phyloP scores from a whole-genome alignment of 2,113 vertebrate species.

The Rhinogobius similis region DNA sequence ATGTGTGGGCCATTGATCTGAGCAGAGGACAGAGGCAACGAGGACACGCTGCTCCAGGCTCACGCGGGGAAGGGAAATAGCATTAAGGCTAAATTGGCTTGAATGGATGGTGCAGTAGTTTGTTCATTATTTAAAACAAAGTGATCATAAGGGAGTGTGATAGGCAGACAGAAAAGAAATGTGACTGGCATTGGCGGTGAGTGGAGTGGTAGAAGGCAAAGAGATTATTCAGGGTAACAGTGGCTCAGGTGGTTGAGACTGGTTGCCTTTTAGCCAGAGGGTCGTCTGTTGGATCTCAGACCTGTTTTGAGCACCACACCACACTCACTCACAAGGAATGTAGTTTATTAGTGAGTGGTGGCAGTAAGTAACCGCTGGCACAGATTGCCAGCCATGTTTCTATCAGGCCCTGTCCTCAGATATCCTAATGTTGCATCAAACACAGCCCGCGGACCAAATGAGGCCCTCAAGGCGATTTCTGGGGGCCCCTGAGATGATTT shows the following conservation, averaged over 20 bases:
- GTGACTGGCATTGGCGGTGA: background rate
- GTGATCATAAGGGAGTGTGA: background rate
- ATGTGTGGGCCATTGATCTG: constrained; percentile 46
- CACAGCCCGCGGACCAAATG: too few species aligned
- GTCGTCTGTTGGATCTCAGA: background rate
- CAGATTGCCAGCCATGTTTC: too few species aligned
- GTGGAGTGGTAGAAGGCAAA: background rate
- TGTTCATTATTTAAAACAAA: constrained; percentile 9
- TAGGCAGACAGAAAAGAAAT: background rate
- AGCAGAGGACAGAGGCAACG: constrained; percentile 44
- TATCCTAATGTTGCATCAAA: too few species aligned
- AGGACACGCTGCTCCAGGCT: constrained; percentile 45
- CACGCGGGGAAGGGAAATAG: constrained; percentile 17
- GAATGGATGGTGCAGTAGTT: constrained; percentile 18
- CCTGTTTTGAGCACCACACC: too few species aligned
- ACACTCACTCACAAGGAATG: background rate
- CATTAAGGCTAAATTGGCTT: constrained; percentile 14
- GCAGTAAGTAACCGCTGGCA: too few species aligned
- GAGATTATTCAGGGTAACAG: background rate
- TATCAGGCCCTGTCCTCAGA: too few species aligned
- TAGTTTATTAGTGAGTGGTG: too few species aligned
- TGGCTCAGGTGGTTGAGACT: background rate
- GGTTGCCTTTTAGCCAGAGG: too few species aligned
- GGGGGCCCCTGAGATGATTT: too few species aligned
- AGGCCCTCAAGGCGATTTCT: too few species aligned